Base-by-base conservation (phyloP, 2,888 invertebrate species). In the Baronia brevicornis region DNA sequence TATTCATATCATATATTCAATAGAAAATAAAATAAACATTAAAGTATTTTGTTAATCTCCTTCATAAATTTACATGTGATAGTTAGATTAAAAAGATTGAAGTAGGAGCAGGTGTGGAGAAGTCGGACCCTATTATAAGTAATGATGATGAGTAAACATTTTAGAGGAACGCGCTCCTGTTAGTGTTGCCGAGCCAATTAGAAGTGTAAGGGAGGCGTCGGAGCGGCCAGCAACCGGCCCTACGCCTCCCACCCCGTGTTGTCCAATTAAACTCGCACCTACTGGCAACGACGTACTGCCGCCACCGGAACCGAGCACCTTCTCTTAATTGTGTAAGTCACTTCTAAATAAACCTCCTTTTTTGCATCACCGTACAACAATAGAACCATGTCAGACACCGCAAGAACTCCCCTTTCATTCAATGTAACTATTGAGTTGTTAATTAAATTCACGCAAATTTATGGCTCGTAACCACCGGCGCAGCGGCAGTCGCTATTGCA, bases 401-500 rank as follows among this genome's bases (percentile, higher is more conserved):
- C 70, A 74, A 78, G 72, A 77, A 74, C 72, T 47, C 63, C 68
- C 65, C 69, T 67, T 62, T 40, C 64, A 59, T 68, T 67, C 66
- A 60, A 47, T 63, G 63, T 65, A 71, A 68, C 71, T 73, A 79
- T 79, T 73, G 79, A 75, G 73, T 74, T 75, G 77, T 78, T 82
- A 80, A 84, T 82, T 82, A 82, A 79, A 80, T 78, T 71, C 71
- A 64, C 64, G 66, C 72, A 74, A 70, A 57, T 60, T 60, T 67
- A 67, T 61, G 50, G 51, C 48, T 43, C 36, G 41, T 37, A 39
- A 39, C 44, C 35, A 47, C 40, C 42, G 38, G 33, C 33, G 37
- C 43, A 29, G 20, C 32, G 38, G 27, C 31, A 31, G 43, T 28
- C 60, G 35, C 43, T 78, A 68, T 57, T 43, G 37, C 62, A 6